phyloP scores from a whole-genome alignment of 2,113 vertebrate species.

The Buteo buteo region DNA sequence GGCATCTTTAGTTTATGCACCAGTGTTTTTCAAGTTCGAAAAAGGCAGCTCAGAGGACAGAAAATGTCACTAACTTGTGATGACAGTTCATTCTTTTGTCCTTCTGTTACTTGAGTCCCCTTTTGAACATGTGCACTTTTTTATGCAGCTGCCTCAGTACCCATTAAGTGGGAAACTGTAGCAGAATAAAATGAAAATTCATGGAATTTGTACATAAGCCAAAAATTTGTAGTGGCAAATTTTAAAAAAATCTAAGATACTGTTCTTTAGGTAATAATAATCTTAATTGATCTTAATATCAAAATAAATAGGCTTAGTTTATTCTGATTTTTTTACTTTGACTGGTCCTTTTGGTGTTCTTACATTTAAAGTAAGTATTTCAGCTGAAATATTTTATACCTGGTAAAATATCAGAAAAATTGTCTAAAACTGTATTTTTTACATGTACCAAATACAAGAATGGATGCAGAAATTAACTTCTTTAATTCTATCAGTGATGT shows the following conservation, averaged over 20 bases:
- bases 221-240: neutral
- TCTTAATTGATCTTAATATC: neutral
- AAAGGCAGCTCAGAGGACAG: neutral
- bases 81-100: neutral
- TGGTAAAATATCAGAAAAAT: neutral
- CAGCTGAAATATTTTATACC: neutral
- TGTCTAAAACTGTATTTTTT: neutral
- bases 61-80: slow-evolving; percentile 7
- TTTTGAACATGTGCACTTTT: neutral
- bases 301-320: neutral
- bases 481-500: neutral
- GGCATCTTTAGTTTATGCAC: neutral
- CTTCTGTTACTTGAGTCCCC: neutral
- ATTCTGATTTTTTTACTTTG: neutral
- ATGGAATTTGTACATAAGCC: neutral
- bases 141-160: neutral
- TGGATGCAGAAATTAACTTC: neutral
- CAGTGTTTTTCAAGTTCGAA: neutral
- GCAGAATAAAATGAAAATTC: neutral
- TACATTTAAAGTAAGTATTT: neutral
- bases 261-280: neutral
- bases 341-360: neutral
- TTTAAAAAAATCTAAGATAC: neutral
- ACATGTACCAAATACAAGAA: neutral
- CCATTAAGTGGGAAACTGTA: neutral